These are phyloP conservation scores for Sepioteuthis lessoniana DNA, from an alignment of 2,888 invertebrate species.

Conservation along the genomic window DNA sequence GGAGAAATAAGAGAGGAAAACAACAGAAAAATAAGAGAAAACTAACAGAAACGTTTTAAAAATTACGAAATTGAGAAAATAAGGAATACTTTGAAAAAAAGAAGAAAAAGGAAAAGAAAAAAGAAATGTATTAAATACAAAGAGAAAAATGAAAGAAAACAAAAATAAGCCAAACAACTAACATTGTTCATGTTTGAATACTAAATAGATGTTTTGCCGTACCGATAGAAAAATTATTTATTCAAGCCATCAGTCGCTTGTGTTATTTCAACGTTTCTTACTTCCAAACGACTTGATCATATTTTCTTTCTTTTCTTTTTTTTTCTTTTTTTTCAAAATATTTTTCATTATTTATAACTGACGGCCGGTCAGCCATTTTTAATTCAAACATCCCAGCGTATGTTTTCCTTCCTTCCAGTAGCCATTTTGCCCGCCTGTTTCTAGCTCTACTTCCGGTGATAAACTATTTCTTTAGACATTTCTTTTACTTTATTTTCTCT, in stretches of 20 bases:
- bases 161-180: background rate
- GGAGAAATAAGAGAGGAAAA: background rate
- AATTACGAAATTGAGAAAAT: background rate
- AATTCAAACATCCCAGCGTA: slow-evolving; percentile 33
- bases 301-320: background rate
- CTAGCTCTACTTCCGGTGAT: background rate
- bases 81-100: background rate
- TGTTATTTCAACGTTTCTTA: background rate
- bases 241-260: slow-evolving; percentile 12
- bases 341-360: background rate
- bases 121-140: background rate
- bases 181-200: background rate
- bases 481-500: background rate
- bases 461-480: background rate
- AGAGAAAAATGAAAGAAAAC: background rate
- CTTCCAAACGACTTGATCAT: slow-evolving; percentile 21
- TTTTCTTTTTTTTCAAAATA: background rate
- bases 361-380: slow-evolving; percentile 33
- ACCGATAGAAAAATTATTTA: background rate
- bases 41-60: background rate
- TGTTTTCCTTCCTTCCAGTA: slow-evolving; percentile 18
- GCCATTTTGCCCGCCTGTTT: slow-evolving; percentile 12
- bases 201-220: slow-evolving; percentile 33
- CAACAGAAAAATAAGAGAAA: background rate
- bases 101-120: background rate